Percentiles rank a stretch among this genome's conserved stretches.
phyloP scores from a whole-genome alignment of 2,797 vertebrate genomes.

The Danio tinwini region DNA sequence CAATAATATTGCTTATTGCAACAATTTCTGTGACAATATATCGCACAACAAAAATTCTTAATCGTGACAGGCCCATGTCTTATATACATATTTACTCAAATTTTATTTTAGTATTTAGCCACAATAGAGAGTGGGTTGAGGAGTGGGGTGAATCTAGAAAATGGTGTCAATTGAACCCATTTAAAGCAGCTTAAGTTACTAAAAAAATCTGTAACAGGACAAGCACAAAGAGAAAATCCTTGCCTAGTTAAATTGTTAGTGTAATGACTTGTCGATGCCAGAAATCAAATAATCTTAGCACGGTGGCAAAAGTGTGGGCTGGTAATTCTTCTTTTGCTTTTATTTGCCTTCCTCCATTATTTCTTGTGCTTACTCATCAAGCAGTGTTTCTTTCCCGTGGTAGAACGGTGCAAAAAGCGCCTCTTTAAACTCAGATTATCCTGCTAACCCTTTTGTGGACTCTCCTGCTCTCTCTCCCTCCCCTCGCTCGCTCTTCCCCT shows the following conservation, averaged over 20 bases:
- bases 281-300: constrained; percentile 65
- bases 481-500: constrained; percentile 55
- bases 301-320: constrained; percentile 61
- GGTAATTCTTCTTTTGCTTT: constrained; percentile 64
- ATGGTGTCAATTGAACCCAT: background rate
- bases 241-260: constrained; percentile 44
- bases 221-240: background rate
- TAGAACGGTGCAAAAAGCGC: constrained; percentile 36
- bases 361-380: constrained; percentile 53
- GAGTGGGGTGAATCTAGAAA: background rate
- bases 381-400: constrained; percentile 33
- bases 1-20: too few species aligned
- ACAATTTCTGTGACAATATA: too few species aligned
- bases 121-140: background rate
- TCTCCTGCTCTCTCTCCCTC: constrained; percentile 45
- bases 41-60: too few species aligned
- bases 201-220: background rate
- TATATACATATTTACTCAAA: background rate
- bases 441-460: constrained; percentile 44
- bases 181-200: constrained; percentile 21
- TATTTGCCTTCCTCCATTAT: constrained; percentile 26
- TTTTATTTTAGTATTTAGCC: background rate
- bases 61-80: too few species aligned
- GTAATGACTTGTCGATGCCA: constrained; percentile 56
- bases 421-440: constrained; percentile 57